Base-by-base conservation (phyloP, 1,140 invertebrate genomes). In the Drosophila teissieri region DNA sequence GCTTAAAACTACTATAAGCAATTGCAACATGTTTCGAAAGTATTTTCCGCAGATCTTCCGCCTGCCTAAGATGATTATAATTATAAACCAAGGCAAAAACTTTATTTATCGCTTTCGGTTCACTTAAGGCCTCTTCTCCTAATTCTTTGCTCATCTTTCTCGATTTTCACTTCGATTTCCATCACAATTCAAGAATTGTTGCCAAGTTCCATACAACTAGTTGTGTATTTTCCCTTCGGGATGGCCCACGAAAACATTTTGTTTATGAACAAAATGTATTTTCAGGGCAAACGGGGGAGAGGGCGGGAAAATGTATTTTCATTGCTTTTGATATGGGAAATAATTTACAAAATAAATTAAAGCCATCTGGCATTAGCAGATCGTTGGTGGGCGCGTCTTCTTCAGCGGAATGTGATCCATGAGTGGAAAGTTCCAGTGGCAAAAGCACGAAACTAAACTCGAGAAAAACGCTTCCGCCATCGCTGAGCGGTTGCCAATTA, bases 341-440 rank as follows among this genome's bases (percentile, higher is more conserved):
- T 84, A 84, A 85, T 84, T 85, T 80, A 84, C 77, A 84, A 84
- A 84, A 72, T 80, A 84, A 84, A 84, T 84, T 84, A 85, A 84
- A 77, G 80, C 80, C 80, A 84, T 84, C 80, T 84, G 80, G 80
- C 72, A 84, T 78, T 83, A 82, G 57, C 79, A 82, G 61, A 68
- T 78, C 74, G 57, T 79, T 58, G 34, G 62, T 31, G 48, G 46
- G 24, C 52, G 24, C 39, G 46, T 7, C 10, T 15, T 57, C 17
- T 39, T 14, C 54, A 7, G 2, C 11, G 22, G 48, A 37, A 42
- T 65, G 27, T 34, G 31, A 27, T 48, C 24, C 27, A n/a, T 12
- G 31, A 57, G 27, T 58, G 39, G 15, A 56, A 80, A 45, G 51
- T 74, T 34, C 37, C 55, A 72, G 3, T 39, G 3, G 3, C 24